Evolutionary conservation across 2,113 vertebrate species (phyloP).

Genomic region (Galeopterus variegatus): DNA sequence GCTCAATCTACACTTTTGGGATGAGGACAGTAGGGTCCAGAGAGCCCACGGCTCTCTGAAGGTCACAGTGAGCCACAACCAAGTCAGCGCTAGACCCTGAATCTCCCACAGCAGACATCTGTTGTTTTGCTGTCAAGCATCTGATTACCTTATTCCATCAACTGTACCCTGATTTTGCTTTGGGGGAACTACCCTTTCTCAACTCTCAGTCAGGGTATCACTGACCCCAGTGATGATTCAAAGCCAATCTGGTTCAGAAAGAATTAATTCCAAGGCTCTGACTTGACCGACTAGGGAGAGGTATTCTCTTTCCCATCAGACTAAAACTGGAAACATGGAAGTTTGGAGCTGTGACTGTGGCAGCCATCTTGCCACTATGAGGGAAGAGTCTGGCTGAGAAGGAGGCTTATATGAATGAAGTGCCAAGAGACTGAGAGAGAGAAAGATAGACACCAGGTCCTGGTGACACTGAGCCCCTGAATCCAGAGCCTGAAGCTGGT

Average conservation of each 20-base stretch:
- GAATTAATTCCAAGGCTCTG: not conserved
- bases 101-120: not conserved
- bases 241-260: constrained; percentile 5
- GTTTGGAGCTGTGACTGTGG: not conserved
- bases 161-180: not conserved
- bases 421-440: not conserved
- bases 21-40: not conserved
- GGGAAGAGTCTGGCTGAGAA: not conserved
- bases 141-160: not conserved
- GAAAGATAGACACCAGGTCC: not conserved
- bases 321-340: not conserved
- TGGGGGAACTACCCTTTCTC: not conserved
- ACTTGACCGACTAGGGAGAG: not conserved
- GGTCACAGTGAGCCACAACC: not conserved
- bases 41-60: not conserved
- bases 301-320: not conserved
- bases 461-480: not conserved
- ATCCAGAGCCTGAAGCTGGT: not conserved
- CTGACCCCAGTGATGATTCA: not conserved
- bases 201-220: not conserved
- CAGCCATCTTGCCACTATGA: not conserved
- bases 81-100: not conserved
- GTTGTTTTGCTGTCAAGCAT: not conserved
- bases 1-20: not conserved
- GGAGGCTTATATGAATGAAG: not conserved